phyloP scores from a whole-genome alignment of 2,113 vertebrate species.

The Caranx melampygus region DNA sequence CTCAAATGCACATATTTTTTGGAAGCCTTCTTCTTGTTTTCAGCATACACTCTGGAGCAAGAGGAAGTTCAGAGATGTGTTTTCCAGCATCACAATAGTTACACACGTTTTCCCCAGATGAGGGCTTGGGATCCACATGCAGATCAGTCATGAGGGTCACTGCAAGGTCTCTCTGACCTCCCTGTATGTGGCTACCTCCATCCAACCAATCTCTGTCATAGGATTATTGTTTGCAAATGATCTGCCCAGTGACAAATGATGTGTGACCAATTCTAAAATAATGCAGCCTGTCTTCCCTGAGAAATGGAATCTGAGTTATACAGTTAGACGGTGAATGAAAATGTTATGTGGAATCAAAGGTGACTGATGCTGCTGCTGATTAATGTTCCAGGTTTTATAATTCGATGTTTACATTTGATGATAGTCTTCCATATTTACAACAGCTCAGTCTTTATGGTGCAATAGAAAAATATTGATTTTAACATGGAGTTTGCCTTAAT shows the following conservation, averaged over 20 bases:
- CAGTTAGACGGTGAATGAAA: conserved; percentile 42
- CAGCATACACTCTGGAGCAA: conserved; percentile 13
- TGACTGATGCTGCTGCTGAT: conserved; percentile 15
- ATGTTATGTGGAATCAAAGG: conserved; percentile 30
- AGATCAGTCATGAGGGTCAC: conserved; percentile 63
- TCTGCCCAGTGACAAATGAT: conserved; percentile 73
- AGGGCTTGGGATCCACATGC: conserved; percentile 45
- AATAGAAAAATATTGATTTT: neutral
- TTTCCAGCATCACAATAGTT: conserved; percentile 51
- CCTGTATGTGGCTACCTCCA: conserved; percentile 31
- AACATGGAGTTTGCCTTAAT: neutral
- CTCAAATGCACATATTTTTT: conserved; percentile 48
- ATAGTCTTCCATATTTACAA: neutral
- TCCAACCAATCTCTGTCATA: conserved; percentile 62
- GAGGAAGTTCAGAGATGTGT: conserved; percentile 50
- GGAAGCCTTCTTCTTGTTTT: conserved; percentile 48
- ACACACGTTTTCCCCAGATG: conserved; percentile 49
- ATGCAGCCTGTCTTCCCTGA: conserved; percentile 57
- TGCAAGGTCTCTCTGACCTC: conserved; percentile 52
- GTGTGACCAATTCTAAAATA: conserved; percentile 70
- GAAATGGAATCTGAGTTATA: conserved; percentile 48
- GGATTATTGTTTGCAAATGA: conserved; percentile 75
- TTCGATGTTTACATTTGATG: neutral
- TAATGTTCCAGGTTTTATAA: neutral
- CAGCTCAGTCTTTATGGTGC: neutral